Percentiles rank a stretch among this genome's conserved stretches.
Evolutionary conservation across 2,113 vertebrate species (phyloP).

Genomic region (Pycnonotus jocosus): DNA sequence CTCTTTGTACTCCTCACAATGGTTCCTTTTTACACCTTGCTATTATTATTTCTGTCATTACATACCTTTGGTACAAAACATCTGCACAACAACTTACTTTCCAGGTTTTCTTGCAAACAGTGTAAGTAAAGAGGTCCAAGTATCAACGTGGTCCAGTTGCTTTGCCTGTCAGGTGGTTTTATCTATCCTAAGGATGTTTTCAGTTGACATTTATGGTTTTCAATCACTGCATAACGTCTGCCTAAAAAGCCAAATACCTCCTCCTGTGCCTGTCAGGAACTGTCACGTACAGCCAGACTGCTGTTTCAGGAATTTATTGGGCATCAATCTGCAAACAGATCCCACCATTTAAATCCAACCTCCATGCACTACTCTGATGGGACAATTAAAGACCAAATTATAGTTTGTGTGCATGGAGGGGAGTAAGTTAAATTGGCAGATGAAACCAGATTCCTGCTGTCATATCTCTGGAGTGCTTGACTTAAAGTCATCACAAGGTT

Average conservation of each 20-base stretch:
- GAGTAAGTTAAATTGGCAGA: neutral
- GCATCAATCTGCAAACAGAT: neutral
- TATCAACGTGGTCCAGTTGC: neutral
- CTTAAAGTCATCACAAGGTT: neutral
- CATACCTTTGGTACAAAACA: neutral
- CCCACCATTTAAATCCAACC: neutral
- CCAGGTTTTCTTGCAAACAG: neutral
- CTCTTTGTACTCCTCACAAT: neutral
- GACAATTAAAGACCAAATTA: neutral
- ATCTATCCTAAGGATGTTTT: neutral
- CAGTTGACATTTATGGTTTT: neutral
- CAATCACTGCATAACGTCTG: accelerated
- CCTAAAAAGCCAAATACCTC: neutral
- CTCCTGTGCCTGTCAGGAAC: neutral
- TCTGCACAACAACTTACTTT: neutral
- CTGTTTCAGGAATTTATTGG: neutral
- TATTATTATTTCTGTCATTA: neutral
- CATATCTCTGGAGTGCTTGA: neutral
- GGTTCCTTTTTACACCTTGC: neutral
- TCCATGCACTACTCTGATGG: neutral
- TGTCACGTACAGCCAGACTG: neutral
- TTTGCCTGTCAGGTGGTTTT: neutral
- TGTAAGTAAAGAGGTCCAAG: neutral
- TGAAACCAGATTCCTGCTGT: neutral
- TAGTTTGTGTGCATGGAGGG: neutral